Evolutionary conservation across 2,113 vertebrate genomes (phyloP), one percentile per base, ranked within the genome.

Genomic region (Egretta garzetta): DNA sequence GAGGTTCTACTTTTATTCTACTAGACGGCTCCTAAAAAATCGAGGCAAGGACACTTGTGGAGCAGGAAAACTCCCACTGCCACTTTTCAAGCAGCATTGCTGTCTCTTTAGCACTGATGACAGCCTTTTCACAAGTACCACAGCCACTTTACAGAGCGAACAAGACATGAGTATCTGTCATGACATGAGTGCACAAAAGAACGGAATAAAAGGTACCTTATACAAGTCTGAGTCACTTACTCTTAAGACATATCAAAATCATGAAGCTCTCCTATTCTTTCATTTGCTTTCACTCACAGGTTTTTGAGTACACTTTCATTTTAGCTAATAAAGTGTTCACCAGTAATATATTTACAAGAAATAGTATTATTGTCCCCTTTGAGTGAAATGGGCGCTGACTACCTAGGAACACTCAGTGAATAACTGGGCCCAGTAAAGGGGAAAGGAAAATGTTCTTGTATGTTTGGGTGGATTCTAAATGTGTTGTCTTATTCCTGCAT

Each of bases 101-200:
- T 91, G 83, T 85, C 56, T 72, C 64, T 62, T 72, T 82, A 67
- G 71, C 81, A 66, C 80, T n/a, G 89, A 77, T 88, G 91, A 96
- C 95, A 97, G 87, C 32, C 74, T 76, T 91, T 93, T 90, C 89
- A 94, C 71, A 96, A 93, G 93, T 73, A 94, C 77, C 75, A 74
- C 55, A 82, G 86, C 59, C 4, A 1, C 58, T 88, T 95, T 37
- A 74, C 63, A 59, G 82, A 43, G 49, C 68, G 84, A 85, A 95
- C 84, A 85, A 95, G 93, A 93, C 50, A 20, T 23, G 73, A 93
- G 49, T 19, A 80, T 79, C 63, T 55, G 58, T 84, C 86, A 85
- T 94, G 93, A 74, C 86, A 94, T 10, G 30, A 93, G 76, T 2
- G 60, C 60, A 80, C 19, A 66, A 23, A 92, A 82, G 72, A 91